phyloP scores from a whole-genome alignment of 2,888 invertebrate species.

The Philereme vetulata region DNA sequence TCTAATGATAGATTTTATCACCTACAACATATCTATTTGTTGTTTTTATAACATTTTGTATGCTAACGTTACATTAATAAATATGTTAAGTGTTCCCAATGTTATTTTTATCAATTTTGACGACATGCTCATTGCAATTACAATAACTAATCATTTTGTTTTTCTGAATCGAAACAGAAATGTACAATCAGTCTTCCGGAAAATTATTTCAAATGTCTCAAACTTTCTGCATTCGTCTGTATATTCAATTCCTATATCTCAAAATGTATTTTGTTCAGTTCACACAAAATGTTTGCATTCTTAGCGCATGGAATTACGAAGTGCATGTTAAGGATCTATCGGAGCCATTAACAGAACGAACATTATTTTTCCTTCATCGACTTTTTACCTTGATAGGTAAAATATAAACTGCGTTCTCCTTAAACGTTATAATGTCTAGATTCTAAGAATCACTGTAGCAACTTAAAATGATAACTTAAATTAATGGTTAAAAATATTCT shows the following conservation, averaged over 20 bases:
- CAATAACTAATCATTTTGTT: constrained; percentile 23
- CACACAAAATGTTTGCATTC: constrained; percentile 20
- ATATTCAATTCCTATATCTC: constrained; percentile 31
- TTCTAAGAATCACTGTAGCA: constrained; percentile 43
- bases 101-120: constrained; percentile 62
- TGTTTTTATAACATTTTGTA: constrained; percentile 62
- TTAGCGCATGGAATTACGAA: constrained; percentile 23
- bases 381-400: constrained; percentile 15
- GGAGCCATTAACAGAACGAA: constrained; percentile 15
- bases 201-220: constrained; percentile 32
- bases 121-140: constrained; percentile 44
- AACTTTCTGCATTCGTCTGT: not conserved
- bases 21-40: constrained; percentile 76
- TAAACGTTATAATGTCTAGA: constrained; percentile 38
- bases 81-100: constrained; percentile 85
- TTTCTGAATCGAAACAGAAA: constrained; percentile 19
- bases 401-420: constrained; percentile 10
- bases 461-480: constrained; percentile 33
- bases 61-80: constrained; percentile 79
- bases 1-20: constrained; percentile 75
- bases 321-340: constrained; percentile 3
- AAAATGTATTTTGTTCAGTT: constrained; percentile 3
- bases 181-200: constrained; percentile 58
- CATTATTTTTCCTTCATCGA: not conserved
- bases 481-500: constrained; percentile 39